phyloP scores from a whole-genome alignment of 2,113 vertebrate genomes.

The Hippoglossus stenolepis region DNA sequence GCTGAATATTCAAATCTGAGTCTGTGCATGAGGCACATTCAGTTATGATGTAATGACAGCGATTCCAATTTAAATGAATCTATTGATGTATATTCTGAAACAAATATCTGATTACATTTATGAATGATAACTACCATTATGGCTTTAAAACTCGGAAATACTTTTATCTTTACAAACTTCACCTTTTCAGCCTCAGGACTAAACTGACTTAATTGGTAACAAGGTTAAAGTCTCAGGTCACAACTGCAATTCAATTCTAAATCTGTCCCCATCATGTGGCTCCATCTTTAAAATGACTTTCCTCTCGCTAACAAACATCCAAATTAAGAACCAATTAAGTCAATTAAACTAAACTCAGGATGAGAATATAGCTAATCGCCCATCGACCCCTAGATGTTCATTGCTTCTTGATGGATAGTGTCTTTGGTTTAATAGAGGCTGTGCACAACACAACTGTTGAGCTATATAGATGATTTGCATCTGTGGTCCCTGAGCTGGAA shows the following conservation, averaged over 20 bases:
- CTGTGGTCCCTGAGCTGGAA: no score
- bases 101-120: no score
- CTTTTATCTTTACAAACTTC: background rate
- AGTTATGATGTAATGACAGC: no score
- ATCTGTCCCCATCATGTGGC: background rate
- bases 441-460: no score
- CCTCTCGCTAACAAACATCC: background rate
- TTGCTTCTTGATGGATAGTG: no score
- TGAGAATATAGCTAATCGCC: background rate
- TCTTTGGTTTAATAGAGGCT: background rate
- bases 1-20: background rate
- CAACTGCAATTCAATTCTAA: background rate
- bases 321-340: background rate
- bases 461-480: no score
- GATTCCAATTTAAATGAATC: no score
- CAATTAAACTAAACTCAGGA: background rate
- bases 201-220: background rate
- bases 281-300: background rate
- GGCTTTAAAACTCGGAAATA: background rate
- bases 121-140: no score
- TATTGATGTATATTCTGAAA: no score
- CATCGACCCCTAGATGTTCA: background rate
- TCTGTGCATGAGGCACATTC: background rate
- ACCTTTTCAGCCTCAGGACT: background rate
- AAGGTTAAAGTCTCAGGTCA: background rate